These are phyloP conservation scores for Astyanax mexicanus DNA, from an alignment of 2,797 vertebrate species.

Conservation along the genomic window DNA sequence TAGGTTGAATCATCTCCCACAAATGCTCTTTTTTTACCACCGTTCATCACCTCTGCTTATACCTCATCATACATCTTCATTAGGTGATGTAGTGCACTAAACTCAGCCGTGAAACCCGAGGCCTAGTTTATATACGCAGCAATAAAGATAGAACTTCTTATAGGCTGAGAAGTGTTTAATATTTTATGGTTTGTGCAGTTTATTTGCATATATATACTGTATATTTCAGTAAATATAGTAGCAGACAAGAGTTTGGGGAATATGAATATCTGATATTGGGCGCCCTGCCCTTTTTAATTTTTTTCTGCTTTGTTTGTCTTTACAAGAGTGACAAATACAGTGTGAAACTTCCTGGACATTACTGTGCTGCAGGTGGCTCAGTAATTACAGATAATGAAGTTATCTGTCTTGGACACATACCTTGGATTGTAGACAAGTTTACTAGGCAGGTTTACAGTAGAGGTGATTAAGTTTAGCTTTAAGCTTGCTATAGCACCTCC, in stretches of 20 bases:
- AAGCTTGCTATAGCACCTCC: too few relatives aligned
- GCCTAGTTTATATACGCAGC: conserved; percentile 18
- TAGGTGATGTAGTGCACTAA: not conserved
- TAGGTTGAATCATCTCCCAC: conserved; percentile 6
- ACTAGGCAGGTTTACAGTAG: too few relatives aligned
- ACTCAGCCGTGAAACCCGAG: not conserved
- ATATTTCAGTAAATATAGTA: not conserved
- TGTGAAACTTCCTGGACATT: too few relatives aligned
- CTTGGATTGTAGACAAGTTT: too few relatives aligned
- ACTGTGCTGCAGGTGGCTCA: too few relatives aligned
- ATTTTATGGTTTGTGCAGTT: not conserved
- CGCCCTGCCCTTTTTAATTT: too few relatives aligned
- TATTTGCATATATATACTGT: not conserved
- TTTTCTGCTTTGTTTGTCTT: too few relatives aligned
- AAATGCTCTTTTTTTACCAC: not conserved
- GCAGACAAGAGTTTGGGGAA: not conserved
- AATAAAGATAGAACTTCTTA: not conserved
- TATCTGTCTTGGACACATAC: too few relatives aligned
- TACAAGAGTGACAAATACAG: too few relatives aligned
- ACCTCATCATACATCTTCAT: not conserved
- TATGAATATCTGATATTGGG: too few relatives aligned
- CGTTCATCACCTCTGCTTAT: conserved; percentile 3
- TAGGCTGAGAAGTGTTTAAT: not conserved
- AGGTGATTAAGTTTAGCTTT: too few relatives aligned
- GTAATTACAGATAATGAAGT: too few relatives aligned